phyloP scores from a whole-genome alignment of 2,113 vertebrate genomes.

The Hymenochirus boettgeri region DNA sequence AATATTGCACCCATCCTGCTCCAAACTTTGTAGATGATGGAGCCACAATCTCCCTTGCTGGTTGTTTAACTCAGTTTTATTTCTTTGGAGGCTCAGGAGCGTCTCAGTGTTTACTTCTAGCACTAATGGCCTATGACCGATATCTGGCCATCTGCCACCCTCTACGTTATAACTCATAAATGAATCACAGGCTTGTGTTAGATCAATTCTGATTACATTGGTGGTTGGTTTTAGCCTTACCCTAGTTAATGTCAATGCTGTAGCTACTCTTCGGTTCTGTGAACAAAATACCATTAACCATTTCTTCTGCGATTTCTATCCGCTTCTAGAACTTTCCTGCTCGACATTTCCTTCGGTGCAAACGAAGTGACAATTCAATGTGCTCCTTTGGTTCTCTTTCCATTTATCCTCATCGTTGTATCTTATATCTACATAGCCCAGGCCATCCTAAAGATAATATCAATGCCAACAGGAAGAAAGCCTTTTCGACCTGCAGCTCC shows the following conservation, averaged over 20 bases:
- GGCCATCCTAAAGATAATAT: not conserved
- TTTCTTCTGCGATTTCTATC: constrained; percentile 1
- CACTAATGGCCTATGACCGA: constrained; percentile 23
- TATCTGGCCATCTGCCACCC: constrained; percentile 21
- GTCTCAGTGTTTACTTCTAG: constrained; percentile 16
- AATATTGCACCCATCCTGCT: constrained; percentile 6
- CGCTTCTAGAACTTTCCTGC: not conserved
- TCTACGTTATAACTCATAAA: constrained; percentile 2
- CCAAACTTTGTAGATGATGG: not conserved
- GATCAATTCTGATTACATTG: not conserved
- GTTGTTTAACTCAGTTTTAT: constrained; percentile 12
- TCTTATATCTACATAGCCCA: constrained; percentile 3
- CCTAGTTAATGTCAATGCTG: not conserved
- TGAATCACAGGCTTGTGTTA: not conserved
- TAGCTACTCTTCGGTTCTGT: not conserved
- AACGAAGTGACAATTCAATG: not conserved
- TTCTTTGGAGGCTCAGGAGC: not conserved
- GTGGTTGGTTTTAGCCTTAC: not conserved
- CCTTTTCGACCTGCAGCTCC: constrained; percentile 3
- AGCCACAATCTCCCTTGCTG: not conserved
- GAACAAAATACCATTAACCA: not conserved
- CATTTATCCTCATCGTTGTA: not conserved
- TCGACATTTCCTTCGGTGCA: not conserved
- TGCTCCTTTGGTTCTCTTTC: not conserved
- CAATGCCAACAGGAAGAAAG: not conserved